Conservation (phyloP, 2,113 vertebrate genomes). For the Thunnus thynnus region DNA sequence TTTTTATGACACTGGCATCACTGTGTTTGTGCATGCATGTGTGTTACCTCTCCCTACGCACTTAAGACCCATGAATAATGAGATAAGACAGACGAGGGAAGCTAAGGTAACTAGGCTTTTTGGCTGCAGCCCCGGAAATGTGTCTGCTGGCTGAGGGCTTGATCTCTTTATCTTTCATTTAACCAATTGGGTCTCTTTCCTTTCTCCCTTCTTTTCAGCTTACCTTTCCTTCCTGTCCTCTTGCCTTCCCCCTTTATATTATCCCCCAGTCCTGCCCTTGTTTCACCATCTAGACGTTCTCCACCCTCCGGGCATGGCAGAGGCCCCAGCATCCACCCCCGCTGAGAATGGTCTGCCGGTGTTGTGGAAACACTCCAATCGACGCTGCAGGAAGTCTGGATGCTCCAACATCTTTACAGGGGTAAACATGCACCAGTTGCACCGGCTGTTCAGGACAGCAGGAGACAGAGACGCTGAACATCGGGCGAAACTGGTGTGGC, state of each 20-base stretch:
- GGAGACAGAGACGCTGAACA: conserved; percentile 87
- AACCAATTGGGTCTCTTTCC: conserved; percentile 10
- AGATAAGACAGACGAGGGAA: conserved; percentile 6
- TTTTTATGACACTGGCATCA: neutral
- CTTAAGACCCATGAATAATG: neutral
- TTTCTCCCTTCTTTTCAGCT: conserved; percentile 1
- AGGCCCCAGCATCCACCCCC: conserved; percentile 58
- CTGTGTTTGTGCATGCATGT: neutral
- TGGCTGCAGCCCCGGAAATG: conserved; percentile 23
- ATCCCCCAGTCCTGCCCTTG: neutral
- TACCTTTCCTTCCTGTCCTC: neutral
- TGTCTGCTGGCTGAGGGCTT: conserved; percentile 7
- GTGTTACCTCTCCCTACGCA: neutral
- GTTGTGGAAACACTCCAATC: conserved; percentile 49
- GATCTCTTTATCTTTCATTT: conserved; percentile 28
- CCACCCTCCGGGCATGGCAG: conserved; percentile 62
- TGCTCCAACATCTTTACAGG: conserved; percentile 90
- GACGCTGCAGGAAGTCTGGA: conserved; percentile 86
- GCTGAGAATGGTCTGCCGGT: conserved; percentile 58
- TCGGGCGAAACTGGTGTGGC: conserved; percentile 88
- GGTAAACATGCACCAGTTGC: conserved; percentile 63
- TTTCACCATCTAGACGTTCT: conserved; percentile 4
- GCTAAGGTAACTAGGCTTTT: neutral
- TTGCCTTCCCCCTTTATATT: neutral
- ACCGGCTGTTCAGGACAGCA: conserved; percentile 86